Conservation (phyloP, 2,888 invertebrate genomes). For the Aphidoletes aphidimyza region DNA sequence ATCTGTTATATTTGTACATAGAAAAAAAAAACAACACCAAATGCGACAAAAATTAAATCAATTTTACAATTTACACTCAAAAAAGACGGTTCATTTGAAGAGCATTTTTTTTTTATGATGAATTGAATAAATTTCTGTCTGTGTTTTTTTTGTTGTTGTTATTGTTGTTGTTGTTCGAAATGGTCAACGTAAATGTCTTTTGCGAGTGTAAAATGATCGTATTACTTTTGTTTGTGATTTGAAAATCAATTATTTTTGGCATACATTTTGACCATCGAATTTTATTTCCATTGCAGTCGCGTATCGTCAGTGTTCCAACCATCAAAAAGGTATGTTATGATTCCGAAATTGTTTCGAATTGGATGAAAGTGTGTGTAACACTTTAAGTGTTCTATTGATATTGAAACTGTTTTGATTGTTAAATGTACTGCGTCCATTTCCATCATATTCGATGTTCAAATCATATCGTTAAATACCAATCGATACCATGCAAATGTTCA, state of each 20-base stretch:
- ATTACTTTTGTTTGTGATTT: not conserved
- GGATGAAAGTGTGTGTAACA: too few relatives aligned
- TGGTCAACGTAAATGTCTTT: not conserved
- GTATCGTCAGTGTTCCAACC: constrained; percentile 16
- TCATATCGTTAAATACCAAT: not conserved
- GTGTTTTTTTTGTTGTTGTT: not conserved
- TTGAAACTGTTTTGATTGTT: too few relatives aligned
- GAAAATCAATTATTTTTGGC: not conserved
- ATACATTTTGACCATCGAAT: not conserved
- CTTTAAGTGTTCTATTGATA: too few relatives aligned
- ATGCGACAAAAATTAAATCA: not conserved
- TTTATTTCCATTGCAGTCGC: constrained; percentile 41
- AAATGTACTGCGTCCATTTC: too few relatives aligned
- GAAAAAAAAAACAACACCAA: not conserved
- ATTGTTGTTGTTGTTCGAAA: not conserved
- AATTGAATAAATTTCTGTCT: too few relatives aligned
- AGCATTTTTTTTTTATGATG: too few relatives aligned
- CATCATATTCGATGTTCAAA: not conserved
- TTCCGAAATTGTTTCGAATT: too few relatives aligned
- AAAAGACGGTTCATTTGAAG: too few relatives aligned
- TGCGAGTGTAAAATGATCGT: not conserved
- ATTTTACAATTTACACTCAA: constrained; percentile 13
- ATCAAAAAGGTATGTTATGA: constrained; percentile 26
- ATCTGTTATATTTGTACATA: not conserved
- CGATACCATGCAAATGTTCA: not conserved